Percentiles rank a stretch among this genome's conserved stretches.
Evolutionary conservation across 92 coral and sea anemone species (phyloP).

Genomic region (Zoanthus solanderi): DNA sequence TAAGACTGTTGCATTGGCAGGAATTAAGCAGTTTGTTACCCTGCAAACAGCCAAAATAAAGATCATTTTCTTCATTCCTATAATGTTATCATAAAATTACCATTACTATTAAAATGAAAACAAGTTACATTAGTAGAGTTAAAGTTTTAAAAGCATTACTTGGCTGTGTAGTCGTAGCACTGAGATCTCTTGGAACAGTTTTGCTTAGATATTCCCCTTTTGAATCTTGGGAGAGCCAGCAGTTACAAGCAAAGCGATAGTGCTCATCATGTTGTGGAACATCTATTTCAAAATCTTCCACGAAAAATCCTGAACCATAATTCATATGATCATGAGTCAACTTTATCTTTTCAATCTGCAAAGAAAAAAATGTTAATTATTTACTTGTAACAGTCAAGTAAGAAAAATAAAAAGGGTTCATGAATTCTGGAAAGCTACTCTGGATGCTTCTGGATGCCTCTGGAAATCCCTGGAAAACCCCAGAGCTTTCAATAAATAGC

Average conservation of each 20-base stretch:
- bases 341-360: slow-evolving; percentile 90
- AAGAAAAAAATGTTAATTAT: neutral
- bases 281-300: slow-evolving; percentile 86
- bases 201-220: slow-evolving; percentile 63
- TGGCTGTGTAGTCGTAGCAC: slow-evolving; percentile 67
- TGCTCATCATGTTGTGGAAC: slow-evolving; percentile 81
- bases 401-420: too few relatives aligned
- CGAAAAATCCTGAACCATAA: slow-evolving; percentile 95
- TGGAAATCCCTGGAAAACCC: too few relatives aligned
- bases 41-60: too few relatives aligned
- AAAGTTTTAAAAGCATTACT: slow-evolving; percentile 49
- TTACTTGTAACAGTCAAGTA: too few relatives aligned
- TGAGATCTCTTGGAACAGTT: slow-evolving; percentile 64
- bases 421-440: too few relatives aligned
- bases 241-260: slow-evolving; percentile 86
- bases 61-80: too few relatives aligned
- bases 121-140: neutral
- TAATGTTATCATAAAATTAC: too few relatives aligned
- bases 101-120: neutral
- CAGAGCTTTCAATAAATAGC: too few relatives aligned
- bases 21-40: too few relatives aligned
- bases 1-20: too few relatives aligned
- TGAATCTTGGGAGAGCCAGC: slow-evolving; percentile 94
- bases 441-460: too few relatives aligned
- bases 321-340: slow-evolving; percentile 97